Base-by-base conservation (phyloP, 2,113 vertebrate species). In the Nestor notabilis region DNA sequence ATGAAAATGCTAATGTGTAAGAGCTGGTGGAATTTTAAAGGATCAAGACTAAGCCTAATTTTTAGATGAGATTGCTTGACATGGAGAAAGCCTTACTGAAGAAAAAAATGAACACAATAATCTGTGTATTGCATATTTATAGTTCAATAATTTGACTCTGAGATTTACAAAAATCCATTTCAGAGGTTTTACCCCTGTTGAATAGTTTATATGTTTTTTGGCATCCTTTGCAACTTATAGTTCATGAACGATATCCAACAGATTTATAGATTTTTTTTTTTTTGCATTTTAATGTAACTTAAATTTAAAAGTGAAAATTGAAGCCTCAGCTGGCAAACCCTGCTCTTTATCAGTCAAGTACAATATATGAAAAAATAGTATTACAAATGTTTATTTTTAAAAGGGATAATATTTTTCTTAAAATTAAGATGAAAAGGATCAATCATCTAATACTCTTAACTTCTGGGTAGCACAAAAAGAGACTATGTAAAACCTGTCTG, bases 11-110 rank as follows among this genome's bases (percentile, higher is more conserved):
- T 95, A 93, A 97, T 92, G 20, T 72, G 4, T 58, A 37, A 97
- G 77, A 96, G 81, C 86, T 87, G 17, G 74, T 69, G 53, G 94
- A 93, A 93, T 97, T 94, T 95, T 94, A 95, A 95, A 93, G 81
- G 89, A 96, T 94, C 81, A 95, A 18, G 44, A 87, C 56, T 80
- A 63, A 95, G 87, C 61, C 83, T 94, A 96, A 91, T 80, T 95
- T 97, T 97, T 71, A 89, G 94, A 96, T 97, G 81, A 95, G 93
- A 87, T 96, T 95, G 76, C 86, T 95, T 96, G 77, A 97, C 87
- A 84, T 82, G n/a, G 61, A 77, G 70, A 95, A 96, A 91, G 21
- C 37, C 81, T 93, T n/a, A 63, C 16, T 63, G 61, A 79, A 83
- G 31, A 84, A 95, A 94, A 88, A 95, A 90, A 64, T 65, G 50